These are phyloP conservation scores for Trilocha varians DNA, from an alignment of 2,888 invertebrate species.

Conservation along the genomic window DNA sequence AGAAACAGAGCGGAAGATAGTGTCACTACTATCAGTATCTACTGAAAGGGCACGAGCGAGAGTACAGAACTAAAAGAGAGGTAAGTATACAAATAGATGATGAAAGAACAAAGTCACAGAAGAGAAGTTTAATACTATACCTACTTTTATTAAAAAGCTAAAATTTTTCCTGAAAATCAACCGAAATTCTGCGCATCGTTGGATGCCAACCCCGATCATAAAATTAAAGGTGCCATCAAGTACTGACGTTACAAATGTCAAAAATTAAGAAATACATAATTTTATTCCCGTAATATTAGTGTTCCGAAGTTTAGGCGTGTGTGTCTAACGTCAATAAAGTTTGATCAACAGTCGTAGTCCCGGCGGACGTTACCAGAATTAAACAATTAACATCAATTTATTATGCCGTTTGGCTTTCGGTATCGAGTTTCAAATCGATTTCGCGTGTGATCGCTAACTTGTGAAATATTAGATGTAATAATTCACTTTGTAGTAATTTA, in stretches of 20 bases:
- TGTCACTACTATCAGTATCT: no score
- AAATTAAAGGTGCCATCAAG: neutral
- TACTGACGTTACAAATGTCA: neutral
- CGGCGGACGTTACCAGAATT: constrained; percentile 8
- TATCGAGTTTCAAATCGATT: constrained; percentile 2
- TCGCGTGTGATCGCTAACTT: neutral
- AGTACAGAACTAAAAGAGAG: no score
- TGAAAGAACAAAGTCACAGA: no score
- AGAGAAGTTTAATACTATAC: no score
- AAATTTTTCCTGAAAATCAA: no score
- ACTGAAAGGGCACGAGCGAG: no score
- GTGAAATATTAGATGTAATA: neutral
- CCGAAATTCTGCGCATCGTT: no score
- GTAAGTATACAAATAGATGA: no score
- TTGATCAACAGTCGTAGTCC: constrained; percentile 5
- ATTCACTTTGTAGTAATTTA: no score
- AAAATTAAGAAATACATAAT: neutral
- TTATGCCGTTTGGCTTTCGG: constrained; percentile 6
- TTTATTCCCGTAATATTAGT: neutral
- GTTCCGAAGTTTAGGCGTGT: neutral
- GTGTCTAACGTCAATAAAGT: constrained; percentile 3
- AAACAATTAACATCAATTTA: constrained; percentile 8
- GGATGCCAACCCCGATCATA: no score
- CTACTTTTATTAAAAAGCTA: no score
- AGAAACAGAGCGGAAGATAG: no score